Evolutionary conservation across 2,797 vertebrate genomes (phyloP).

Genomic region (Scleropages formosus): DNA sequence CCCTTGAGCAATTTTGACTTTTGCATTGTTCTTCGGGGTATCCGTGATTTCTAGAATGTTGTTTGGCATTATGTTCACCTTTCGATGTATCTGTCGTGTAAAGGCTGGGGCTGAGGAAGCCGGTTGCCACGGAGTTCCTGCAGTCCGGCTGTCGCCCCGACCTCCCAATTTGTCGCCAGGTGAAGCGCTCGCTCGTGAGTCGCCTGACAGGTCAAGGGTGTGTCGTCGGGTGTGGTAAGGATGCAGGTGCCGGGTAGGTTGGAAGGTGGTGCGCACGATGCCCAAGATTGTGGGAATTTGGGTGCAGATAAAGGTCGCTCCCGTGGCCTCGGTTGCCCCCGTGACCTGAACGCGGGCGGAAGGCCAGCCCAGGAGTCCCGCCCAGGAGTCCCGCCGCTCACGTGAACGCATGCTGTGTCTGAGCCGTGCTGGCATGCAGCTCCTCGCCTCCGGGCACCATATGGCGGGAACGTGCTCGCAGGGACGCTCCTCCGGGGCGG

Average conservation of each 20-base stretch:
- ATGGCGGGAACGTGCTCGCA: constrained; percentile 78
- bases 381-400: not conserved
- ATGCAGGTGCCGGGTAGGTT: not conserved
- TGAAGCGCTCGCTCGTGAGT: not conserved
- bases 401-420: not conserved
- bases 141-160: too few species aligned
- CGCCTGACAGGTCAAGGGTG: not conserved
- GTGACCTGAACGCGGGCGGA: constrained; percentile 43
- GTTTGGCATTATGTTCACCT: too few species aligned
- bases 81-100: too few species aligned
- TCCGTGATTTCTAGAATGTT: too few species aligned
- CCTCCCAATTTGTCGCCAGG: too few species aligned
- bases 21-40: not conserved
- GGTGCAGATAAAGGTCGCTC: constrained; percentile 52
- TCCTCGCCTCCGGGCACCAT: constrained; percentile 56
- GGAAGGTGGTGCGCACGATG: not conserved
- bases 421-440: constrained; percentile 13
- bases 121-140: not conserved
- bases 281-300: constrained; percentile 28
- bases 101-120: too few species aligned
- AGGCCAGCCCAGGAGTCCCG: constrained; percentile 44
- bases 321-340: constrained; percentile 42
- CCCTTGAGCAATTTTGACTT: constrained; percentile 3
- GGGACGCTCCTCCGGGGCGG: constrained; percentile 77
- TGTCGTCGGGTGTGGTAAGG: constrained; percentile 43